Evolutionary conservation across 2,797 vertebrate species (phyloP), one percentile per base, ranked within the genome.

Genomic region (Telmatherina bonti): DNA sequence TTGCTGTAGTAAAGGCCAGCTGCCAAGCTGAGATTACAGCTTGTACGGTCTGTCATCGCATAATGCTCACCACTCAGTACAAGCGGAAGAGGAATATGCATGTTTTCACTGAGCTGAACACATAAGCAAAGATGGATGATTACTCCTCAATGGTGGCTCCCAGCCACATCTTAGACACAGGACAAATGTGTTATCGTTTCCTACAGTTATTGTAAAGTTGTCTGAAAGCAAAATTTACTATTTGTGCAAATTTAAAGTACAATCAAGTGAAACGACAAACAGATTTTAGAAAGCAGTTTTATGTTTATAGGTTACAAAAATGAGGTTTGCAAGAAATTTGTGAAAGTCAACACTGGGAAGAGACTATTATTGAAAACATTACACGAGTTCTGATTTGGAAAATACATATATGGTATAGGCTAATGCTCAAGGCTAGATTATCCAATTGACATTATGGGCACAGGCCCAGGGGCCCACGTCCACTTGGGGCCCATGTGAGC

Each of bases 51-150:
- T 71, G 38, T 61, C 65, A 35, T 64, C 15, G 8, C 58, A 63
- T 29, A 35, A 47, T 13, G 64, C 43, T 81, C 61, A 51, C 30
- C 70, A 56, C 72, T 78, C 53, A 53, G 62, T 59, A 45, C 67
- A 68, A 82, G 68, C 79, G 83, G 84, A 91, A 85, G 78, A 64
- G 55, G 81, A 89, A 80, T 72, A 74, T 69, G 45, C 62, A 65
- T 54, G 72, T 79, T 83, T 84, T 76, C 62, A 78, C 57, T 16
- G 47, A 72, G 84, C 74, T 83, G 80, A 86, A 82, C 80, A 83
- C 81, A 79, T 73, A 83, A 90, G 72, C 67, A 85, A 81, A 90
- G 89, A 91, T 91, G 76, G 81, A 91, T 88, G 89, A 90, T 90
- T 84, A 88, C 79, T 85, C 66, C 81, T 90, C 86, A 90, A 91